Evolutionary conservation across 2,113 vertebrate species (phyloP), one percentile per base, ranked within the genome.

Genomic region (Anser cygnoides): DNA sequence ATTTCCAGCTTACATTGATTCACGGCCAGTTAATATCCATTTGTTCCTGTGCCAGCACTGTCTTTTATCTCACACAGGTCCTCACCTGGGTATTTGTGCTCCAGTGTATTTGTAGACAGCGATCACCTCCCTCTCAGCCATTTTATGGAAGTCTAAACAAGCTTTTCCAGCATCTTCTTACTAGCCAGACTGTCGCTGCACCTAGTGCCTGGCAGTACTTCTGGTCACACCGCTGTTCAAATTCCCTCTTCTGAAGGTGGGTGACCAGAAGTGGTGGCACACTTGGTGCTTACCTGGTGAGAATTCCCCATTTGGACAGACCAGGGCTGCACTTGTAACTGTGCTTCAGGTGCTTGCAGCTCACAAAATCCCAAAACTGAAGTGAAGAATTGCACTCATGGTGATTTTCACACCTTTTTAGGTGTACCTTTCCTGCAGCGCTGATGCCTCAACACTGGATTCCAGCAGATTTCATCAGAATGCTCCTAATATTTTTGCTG

Each of bases 1-100:
- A 49, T 93, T 96, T 92, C 77, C 70, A 89, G 49, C 20, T 89
- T 89, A 82, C 82, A 65, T 66, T 68, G 89, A 75, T 73, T 67
- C 49, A 73, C 0, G 0, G 35, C 35, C 31, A 26, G 70, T 72
- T 95, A 89, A 89, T 87, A 87, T 17, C 52, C 33, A 93, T 88
- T 74, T 92, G 44, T 54, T 92, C 31, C 31, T 50, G 35, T 65
- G 54, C 81, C 87, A 73, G 1, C 0, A 0, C 4, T 66, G 41
- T 62, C 65, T 88, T 90, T 77, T 71, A 55, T 77, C 33, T 89
- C 66, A 52, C 39, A 28, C 13, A 50, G 26, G 16, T 82, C 54
- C 49, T 65, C 71, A 37, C 21, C 71, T 83, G 22, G 25, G 46
- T 93, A 52, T 87, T 93, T 49, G 9, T 49, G 39, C 55, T 65